Evolutionary conservation across 2,113 vertebrate genomes (phyloP).

Genomic region (Mionectes macconnelli): DNA sequence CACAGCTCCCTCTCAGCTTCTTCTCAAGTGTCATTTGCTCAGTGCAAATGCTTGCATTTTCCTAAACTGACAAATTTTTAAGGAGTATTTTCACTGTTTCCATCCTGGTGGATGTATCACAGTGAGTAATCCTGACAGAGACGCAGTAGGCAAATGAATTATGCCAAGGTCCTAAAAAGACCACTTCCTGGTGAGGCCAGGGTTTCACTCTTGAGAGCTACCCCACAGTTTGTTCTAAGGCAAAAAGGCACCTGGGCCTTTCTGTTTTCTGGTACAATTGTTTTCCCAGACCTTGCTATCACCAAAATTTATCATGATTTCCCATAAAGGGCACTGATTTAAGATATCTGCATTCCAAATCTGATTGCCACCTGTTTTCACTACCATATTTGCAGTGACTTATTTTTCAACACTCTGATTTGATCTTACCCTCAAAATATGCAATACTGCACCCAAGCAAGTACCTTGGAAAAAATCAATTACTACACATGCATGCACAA

Average conservation of each 20-base stretch:
- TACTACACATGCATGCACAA: constrained; percentile 59
- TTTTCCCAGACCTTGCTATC: not conserved
- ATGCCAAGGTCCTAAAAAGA: not conserved
- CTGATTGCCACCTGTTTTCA: not conserved
- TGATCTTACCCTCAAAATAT: constrained; percentile 36
- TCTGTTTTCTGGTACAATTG: not conserved
- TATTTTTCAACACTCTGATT: not conserved
- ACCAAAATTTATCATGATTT: not conserved
- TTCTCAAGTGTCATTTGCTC: not conserved
- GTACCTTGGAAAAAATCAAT: constrained; percentile 58
- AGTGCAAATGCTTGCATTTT: not conserved
- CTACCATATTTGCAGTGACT: not conserved
- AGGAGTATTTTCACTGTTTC: not conserved
- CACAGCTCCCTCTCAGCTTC: not conserved
- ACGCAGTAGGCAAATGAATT: not conserved
- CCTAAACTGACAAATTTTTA: not conserved
- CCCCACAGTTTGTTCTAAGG: not conserved
- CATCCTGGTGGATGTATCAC: not conserved
- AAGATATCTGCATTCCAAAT: not conserved
- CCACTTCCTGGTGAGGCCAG: not conserved
- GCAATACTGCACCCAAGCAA: not conserved
- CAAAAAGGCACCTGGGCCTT: not conserved
- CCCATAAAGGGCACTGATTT: not conserved
- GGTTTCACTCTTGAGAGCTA: not conserved
- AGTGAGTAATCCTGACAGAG: not conserved